These are phyloP conservation scores for Nymphalis polychloros DNA, from an alignment of 2,888 invertebrate species.

Conservation along the genomic window DNA sequence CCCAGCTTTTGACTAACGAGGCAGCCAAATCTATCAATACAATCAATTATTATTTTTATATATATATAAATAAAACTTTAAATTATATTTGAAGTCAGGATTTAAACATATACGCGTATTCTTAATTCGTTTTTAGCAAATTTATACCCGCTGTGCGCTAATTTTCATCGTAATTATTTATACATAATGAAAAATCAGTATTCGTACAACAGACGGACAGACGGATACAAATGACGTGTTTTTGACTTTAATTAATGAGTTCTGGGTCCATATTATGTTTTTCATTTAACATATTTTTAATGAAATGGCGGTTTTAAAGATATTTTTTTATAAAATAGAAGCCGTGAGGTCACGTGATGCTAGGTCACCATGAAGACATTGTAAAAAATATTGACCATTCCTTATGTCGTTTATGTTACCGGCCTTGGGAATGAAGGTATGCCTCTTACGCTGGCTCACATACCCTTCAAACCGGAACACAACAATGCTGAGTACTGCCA, in stretches of 20 bases:
- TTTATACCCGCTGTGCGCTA: constrained; percentile 25
- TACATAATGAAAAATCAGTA: constrained; percentile 43
- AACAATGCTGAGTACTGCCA: no score
- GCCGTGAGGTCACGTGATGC: no score
- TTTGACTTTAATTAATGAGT: constrained; percentile 45
- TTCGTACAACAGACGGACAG: constrained; percentile 34
- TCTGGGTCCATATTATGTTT: constrained; percentile 26
- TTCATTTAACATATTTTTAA: background rate
- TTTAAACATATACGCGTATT: background rate
- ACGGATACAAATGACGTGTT: constrained; percentile 43
- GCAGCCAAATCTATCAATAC: no score
- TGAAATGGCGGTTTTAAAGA: background rate
- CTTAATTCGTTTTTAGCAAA: background rate
- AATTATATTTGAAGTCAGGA: background rate
- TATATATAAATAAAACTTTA: no score
- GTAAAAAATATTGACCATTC: no score
- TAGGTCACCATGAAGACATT: no score
- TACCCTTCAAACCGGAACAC: no score
- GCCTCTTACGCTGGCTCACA: no score
- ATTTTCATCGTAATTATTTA: constrained; percentile 38
- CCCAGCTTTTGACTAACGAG: no score
- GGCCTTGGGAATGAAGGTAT: no score
- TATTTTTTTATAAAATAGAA: background rate
- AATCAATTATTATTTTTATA: background rate
- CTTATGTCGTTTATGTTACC: no score